Evolutionary conservation across 1,140 invertebrate genomes (phyloP).

Genomic region (Spodoptera frugiperda): DNA sequence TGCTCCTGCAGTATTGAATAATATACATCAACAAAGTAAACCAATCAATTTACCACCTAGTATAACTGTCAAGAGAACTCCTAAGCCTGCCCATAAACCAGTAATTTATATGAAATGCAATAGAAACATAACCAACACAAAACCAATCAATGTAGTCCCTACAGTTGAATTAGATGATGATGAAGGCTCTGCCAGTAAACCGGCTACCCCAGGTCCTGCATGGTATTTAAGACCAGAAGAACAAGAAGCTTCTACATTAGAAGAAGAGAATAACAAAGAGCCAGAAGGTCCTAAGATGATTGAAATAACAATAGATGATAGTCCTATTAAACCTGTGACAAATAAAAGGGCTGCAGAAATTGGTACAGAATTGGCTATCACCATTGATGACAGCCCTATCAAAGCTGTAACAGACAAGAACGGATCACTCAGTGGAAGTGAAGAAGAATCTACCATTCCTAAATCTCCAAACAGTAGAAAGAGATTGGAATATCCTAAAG

Average conservation of each 20-base stretch:
- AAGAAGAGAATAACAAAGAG: conserved; percentile 75
- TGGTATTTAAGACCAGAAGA: conserved; percentile 80
- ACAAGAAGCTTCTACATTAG: conserved; percentile 48
- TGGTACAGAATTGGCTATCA: conserved; percentile 65
- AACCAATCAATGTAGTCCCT: conserved; percentile 50
- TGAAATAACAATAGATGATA: conserved; percentile 82
- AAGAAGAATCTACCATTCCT: conserved; percentile 48
- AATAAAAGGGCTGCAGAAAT: conserved; percentile 55
- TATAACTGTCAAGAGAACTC: conserved; percentile 69
- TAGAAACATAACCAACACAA: conserved; percentile 33
- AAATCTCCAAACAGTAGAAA: conserved; percentile 73
- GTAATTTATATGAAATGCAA: conserved; percentile 44
- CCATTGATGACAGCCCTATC: conserved; percentile 78
- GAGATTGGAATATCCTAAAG: conserved; percentile 70
- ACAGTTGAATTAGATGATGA: conserved; percentile 78
- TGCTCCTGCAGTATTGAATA: conserved; percentile 28
- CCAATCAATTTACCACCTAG: conserved; percentile 65
- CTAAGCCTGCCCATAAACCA: neutral
- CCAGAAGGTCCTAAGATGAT: conserved; percentile 64
- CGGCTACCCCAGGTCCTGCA: conserved; percentile 61
- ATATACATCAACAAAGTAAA: conserved; percentile 47
- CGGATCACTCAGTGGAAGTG: conserved; percentile 55
- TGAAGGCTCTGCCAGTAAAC: conserved; percentile 36
- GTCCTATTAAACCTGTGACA: conserved; percentile 70
- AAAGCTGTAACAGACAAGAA: conserved; percentile 56